Conservation (phyloP, 2,888 invertebrate genomes). For the Oligia fasciuncula region DNA sequence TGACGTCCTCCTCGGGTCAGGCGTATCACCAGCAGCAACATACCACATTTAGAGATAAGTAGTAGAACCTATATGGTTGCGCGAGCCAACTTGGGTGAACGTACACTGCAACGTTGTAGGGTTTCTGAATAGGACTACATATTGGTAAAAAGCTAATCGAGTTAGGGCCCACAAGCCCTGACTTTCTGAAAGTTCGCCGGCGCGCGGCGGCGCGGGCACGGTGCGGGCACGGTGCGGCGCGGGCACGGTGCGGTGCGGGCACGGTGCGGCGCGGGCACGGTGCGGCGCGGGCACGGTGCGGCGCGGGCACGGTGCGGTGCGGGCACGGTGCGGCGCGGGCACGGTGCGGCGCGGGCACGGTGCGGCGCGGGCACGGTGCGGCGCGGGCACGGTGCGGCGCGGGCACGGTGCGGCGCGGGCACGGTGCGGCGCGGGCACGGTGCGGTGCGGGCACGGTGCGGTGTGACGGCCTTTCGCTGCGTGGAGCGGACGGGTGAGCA, state of each 20-base stretch:
- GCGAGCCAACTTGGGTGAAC: no score
- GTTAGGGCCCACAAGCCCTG: slow-evolving; percentile 25
- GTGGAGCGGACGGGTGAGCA: neutral
- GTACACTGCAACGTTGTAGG: neutral
- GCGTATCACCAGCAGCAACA: slow-evolving; percentile 4
- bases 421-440: neutral
- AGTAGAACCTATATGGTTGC: neutral
- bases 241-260: neutral
- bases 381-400: neutral
- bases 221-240: no score
- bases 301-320: neutral
- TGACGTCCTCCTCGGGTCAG: neutral
- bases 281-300: no score
- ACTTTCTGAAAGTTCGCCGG: slow-evolving; percentile 56
- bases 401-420: neutral
- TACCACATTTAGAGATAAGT: neutral
- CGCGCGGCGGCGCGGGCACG: neutral
- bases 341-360: neutral
- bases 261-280: no score
- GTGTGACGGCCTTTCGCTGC: neutral
- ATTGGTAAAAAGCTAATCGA: slow-evolving; percentile 23
- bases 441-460: neutral
- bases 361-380: neutral
- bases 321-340: neutral
- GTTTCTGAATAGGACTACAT: slow-evolving; percentile 11